phyloP scores from a whole-genome alignment of 2,113 vertebrate species.

The Rostratula benghalensis region DNA sequence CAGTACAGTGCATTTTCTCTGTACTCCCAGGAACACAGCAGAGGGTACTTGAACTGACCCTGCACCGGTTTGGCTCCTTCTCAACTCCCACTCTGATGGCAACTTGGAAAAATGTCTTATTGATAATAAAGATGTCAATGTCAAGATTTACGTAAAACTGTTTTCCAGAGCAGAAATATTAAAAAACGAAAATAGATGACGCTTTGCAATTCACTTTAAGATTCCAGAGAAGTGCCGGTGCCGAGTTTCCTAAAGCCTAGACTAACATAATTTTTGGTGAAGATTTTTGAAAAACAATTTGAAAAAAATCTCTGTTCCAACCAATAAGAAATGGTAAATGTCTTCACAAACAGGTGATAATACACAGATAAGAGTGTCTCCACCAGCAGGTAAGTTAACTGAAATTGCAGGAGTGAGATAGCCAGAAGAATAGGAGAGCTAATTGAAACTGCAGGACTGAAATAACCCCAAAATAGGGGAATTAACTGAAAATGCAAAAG shows the following conservation, averaged over 20 bases:
- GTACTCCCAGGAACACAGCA: not conserved
- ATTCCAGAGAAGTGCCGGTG: not conserved
- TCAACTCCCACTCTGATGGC: not conserved
- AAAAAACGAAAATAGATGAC: not conserved
- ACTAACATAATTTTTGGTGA: not conserved
- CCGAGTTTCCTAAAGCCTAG: not conserved
- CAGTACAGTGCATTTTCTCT: accelerated
- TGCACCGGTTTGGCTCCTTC: not conserved
- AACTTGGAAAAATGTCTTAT: not conserved
- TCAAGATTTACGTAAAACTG: not conserved
- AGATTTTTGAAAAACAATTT: not conserved
- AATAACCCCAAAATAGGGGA: no score
- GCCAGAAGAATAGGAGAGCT: no score
- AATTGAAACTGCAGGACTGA: no score
- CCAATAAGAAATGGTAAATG: no score
- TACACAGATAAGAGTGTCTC: no score
- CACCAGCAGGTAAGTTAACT: no score
- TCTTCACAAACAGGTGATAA: no score
- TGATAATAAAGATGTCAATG: not conserved
- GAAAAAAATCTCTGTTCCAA: not conserved
- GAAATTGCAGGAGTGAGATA: no score
- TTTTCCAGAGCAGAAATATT: not conserved
- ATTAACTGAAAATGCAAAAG: no score
- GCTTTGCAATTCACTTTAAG: not conserved
- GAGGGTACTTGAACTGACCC: not conserved